Conservation (phyloP, 2,113 vertebrate genomes). For the Thamnophis sirtalis region DNA sequence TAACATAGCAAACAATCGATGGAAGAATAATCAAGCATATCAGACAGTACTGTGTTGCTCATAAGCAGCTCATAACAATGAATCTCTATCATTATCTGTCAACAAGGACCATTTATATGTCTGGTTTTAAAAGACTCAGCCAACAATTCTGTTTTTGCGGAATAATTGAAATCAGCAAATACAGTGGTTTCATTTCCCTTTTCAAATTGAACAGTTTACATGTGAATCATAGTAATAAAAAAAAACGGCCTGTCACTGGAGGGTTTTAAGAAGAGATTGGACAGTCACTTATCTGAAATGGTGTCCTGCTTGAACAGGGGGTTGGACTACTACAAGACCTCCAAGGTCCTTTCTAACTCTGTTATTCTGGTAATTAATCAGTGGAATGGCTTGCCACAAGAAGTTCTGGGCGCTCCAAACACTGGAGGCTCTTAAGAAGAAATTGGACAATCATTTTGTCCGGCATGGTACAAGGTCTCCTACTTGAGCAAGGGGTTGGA, state of each 20-base stretch:
- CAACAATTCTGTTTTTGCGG: background rate
- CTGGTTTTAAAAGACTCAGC: background rate
- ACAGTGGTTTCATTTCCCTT: background rate
- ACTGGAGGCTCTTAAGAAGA: no score
- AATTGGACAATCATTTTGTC: no score
- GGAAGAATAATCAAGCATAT: background rate
- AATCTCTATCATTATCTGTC: background rate
- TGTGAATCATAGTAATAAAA: background rate
- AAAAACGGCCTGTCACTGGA: background rate
- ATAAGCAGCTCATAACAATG: background rate
- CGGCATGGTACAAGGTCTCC: no score
- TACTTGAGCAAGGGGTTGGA: no score
- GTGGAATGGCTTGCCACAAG: no score
- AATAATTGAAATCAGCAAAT: background rate
- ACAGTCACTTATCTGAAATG: no score
- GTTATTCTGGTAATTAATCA: no score
- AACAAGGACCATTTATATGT: background rate
- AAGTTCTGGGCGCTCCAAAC: no score
- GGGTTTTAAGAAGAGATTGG: no score
- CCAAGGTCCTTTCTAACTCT: no score
- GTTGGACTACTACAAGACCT: no score
- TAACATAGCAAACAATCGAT: background rate
- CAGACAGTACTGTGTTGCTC: background rate
- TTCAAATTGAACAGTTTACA: background rate
- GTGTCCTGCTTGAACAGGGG: no score